Evolutionary conservation across 2,113 vertebrate genomes (phyloP).

Genomic region (Sapajus apella): DNA sequence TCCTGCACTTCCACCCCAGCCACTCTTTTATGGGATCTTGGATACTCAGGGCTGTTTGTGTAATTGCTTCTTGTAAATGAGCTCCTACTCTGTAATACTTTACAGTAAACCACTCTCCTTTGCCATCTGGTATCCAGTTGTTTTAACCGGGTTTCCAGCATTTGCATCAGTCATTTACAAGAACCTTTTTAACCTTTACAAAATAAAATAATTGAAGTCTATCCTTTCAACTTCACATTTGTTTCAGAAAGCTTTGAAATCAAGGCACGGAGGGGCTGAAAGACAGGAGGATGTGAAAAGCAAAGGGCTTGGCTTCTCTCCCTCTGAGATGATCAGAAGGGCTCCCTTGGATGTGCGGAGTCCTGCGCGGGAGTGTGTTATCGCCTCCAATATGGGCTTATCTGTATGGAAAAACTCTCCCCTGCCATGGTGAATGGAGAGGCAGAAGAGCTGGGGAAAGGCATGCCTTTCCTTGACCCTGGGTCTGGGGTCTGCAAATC

Average conservation of each 20-base stretch:
- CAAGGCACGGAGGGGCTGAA: conserved; percentile 46
- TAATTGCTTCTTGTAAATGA: conserved; percentile 91
- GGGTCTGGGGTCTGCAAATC: neutral
- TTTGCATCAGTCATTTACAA: conserved; percentile 87
- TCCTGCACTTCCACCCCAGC: conserved; percentile 68
- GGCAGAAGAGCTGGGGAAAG: too few relatives aligned
- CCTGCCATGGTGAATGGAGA: fast-evolving
- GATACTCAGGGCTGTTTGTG: conserved; percentile 86
- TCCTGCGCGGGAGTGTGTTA: neutral
- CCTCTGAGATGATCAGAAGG: neutral
- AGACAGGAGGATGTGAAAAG: conserved; percentile 1
- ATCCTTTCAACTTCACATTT: conserved; percentile 59
- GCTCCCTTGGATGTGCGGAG: neutral
- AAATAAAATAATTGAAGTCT: conserved; percentile 84
- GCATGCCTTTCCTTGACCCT: neutral
- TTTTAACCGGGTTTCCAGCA: conserved; percentile 88
- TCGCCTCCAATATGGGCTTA: neutral
- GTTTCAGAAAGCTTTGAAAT: conserved; percentile 64
- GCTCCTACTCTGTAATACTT: conserved; percentile 85
- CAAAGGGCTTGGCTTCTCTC: neutral
- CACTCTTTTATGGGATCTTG: conserved; percentile 83
- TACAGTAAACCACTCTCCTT: conserved; percentile 87
- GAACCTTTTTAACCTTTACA: conserved; percentile 85
- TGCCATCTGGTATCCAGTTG: conserved; percentile 90
- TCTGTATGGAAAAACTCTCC: neutral